phyloP scores from a whole-genome alignment of 2,797 vertebrate genomes.

The Eleutherodactylus coqui region DNA sequence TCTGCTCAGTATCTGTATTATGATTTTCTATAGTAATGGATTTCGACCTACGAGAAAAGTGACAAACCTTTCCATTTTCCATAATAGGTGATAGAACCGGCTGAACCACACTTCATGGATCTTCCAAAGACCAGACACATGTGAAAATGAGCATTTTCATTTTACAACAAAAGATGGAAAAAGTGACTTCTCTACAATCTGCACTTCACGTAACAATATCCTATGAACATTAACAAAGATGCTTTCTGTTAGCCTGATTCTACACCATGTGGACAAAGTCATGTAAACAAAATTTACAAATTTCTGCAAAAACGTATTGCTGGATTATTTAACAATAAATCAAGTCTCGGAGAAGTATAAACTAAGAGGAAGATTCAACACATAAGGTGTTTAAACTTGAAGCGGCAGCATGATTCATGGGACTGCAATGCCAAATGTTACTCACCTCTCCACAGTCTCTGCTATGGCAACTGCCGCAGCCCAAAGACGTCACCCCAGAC shows the following conservation, averaged over 20 bases:
- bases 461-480: neutral
- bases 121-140: neutral
- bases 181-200: neutral
- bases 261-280: neutral
- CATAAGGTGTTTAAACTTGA: neutral
- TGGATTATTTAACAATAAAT: neutral
- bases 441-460: neutral
- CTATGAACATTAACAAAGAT: neutral
- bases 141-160: neutral
- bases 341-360: neutral
- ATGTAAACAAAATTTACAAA: neutral
- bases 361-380: neutral
- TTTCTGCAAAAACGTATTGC: neutral
- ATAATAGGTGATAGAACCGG: neutral
- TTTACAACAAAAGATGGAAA: constrained; percentile 9
- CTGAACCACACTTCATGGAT: neutral
- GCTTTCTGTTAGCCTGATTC: neutral
- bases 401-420: neutral
- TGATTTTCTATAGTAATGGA: no score
- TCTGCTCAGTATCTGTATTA: neutral
- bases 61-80: neutral
- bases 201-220: neutral
- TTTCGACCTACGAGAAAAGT: no score
- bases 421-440: neutral
- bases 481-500: neutral